phyloP scores from a whole-genome alignment of 2,113 vertebrate species.

The Pseudopipra pipra region DNA sequence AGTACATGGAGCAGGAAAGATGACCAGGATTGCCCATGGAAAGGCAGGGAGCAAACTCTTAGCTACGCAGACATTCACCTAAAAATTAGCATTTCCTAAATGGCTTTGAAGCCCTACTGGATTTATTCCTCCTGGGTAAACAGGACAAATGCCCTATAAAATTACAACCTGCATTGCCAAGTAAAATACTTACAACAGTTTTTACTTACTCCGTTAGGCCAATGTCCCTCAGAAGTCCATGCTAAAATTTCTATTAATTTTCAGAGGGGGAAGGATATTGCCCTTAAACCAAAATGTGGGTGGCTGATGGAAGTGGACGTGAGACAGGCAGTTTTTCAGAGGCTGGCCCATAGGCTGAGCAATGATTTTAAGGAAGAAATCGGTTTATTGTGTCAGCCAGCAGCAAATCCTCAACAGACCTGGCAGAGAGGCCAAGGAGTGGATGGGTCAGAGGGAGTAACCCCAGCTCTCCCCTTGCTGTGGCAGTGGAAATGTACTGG shows the following conservation, averaged over 20 bases:
- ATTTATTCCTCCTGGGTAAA: conserved; percentile 24
- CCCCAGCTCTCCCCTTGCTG: background rate
- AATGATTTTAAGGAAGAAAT: background rate
- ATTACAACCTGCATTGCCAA: background rate
- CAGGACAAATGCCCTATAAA: background rate
- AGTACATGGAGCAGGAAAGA: background rate
- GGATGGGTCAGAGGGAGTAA: background rate
- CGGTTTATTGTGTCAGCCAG: background rate
- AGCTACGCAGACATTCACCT: background rate
- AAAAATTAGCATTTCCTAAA: background rate
- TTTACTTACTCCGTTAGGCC: background rate
- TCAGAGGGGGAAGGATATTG: background rate
- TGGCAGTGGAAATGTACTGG: background rate
- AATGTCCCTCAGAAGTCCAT: background rate
- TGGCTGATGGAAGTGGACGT: background rate
- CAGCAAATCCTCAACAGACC: background rate
- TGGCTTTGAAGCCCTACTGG: background rate
- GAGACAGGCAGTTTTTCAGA: background rate
- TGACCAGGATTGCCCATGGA: background rate
- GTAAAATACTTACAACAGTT: background rate
- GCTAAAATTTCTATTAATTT: background rate
- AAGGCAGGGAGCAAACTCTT: background rate
- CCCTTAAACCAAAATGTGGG: background rate
- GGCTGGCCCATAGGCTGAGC: background rate
- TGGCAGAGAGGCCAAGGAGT: background rate